Percentiles rank a stretch among this genome's conserved stretches.
phyloP scores from a whole-genome alignment of 2,113 vertebrate genomes.

The Pontoporia blainvillei region DNA sequence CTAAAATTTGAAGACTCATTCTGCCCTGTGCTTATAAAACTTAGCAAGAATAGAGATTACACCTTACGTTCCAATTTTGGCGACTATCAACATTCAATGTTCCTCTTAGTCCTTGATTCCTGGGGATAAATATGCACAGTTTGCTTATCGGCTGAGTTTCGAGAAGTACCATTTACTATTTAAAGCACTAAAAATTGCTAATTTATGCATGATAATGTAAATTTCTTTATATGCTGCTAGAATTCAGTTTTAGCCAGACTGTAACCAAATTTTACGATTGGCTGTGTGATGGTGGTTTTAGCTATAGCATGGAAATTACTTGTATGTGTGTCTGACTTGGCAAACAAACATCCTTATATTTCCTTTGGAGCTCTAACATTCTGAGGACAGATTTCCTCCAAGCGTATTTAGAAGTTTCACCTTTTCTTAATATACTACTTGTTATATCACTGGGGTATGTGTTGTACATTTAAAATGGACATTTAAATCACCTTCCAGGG shows the following conservation, averaged over 20 bases:
- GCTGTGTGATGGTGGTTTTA: background rate
- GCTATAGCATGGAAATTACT: background rate
- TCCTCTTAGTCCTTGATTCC: background rate
- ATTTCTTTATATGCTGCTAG: background rate
- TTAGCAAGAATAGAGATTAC: background rate
- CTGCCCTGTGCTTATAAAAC: background rate
- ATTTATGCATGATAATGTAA: background rate
- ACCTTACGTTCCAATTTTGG: background rate
- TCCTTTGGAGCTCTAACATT: background rate
- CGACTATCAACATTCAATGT: background rate
- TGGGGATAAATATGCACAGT: background rate
- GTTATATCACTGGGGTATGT: background rate
- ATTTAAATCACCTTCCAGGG: background rate
- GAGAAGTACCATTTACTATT: background rate
- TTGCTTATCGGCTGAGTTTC: background rate
- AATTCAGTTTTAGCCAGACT: background rate
- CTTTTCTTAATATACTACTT: background rate
- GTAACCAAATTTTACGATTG: background rate
- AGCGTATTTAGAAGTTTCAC: background rate
- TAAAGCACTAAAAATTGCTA: conserved; percentile 22
- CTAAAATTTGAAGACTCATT: background rate
- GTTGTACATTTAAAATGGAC: background rate
- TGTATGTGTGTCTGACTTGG: background rate
- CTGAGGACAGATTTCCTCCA: background rate
- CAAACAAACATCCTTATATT: background rate